phyloP scores from a whole-genome alignment of 2,888 invertebrate genomes.

The Parapristionchus giblindavisi region DNA sequence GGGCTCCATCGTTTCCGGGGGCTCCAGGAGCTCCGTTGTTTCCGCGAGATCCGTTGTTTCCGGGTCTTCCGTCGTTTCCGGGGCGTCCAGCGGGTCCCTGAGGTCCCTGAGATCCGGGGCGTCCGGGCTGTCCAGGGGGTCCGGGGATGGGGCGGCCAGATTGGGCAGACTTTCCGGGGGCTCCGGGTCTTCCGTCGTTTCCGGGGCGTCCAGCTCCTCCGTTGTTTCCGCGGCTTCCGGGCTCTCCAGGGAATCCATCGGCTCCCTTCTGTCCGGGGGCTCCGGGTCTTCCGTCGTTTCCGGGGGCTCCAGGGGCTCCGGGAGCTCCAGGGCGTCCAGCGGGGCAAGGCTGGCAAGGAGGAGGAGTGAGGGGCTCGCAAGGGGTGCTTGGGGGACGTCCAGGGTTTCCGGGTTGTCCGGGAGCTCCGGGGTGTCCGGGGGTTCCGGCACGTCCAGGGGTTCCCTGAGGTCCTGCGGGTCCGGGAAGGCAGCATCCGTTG shows the following conservation, averaged over 20 bases:
- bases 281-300: conserved; percentile 36
- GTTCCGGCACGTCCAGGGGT: conserved; percentile 32
- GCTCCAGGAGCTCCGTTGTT: conserved; percentile 20
- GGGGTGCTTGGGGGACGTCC: conserved; percentile 24
- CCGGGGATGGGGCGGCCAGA: conserved; percentile 24
- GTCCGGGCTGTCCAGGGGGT: conserved; percentile 35
- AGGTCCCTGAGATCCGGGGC: conserved; percentile 31
- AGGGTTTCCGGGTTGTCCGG: conserved; percentile 36
- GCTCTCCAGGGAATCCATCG: conserved; percentile 30
- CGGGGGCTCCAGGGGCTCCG: conserved; percentile 36
- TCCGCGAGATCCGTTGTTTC: conserved; percentile 24
- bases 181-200: conserved; percentile 39
- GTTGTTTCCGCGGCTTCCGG: conserved; percentile 21
- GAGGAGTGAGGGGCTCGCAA: conserved; percentile 36
- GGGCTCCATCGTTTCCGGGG: conserved; percentile 35
- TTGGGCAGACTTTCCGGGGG: conserved; percentile 31
- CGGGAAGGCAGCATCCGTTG: conserved; percentile 37
- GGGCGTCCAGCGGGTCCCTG: conserved; percentile 34
- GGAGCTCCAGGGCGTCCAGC: conserved; percentile 31
- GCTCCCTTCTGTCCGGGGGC: conserved; percentile 25
- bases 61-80: conserved; percentile 37
- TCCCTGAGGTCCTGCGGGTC: conserved; percentile 30
- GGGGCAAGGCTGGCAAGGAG: conserved; percentile 36
- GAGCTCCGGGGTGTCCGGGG: conserved; percentile 38
- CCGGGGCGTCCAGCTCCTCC: conserved; percentile 29